Base-by-base conservation (phyloP, 2,113 vertebrate species). In the Sialia sialis region DNA sequence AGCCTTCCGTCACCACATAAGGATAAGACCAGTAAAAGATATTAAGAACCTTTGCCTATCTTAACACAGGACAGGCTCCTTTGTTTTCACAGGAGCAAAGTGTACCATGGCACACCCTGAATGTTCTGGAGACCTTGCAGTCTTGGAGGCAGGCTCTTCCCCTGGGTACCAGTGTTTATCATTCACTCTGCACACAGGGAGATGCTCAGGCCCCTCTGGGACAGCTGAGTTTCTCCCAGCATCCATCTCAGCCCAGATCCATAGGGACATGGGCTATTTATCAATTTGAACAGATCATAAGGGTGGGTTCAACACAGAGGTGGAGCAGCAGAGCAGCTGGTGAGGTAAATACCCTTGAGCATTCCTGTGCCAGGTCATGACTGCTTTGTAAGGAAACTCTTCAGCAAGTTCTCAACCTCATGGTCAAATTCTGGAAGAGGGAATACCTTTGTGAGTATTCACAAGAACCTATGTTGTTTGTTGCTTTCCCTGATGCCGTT, bases 201-300 rank as follows among this genome's bases (percentile, higher is more conserved):
- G n/a, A 68, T 7, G 18, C 38, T 91, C 54, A 79, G 64, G 13
- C 15, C 7, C 26, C 77, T 87, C 46, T 1, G 7, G 70, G 26
- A 62, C 6, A 69, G 14, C 12, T 1, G 1, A 39, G 15, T 51
- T 44, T 81, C 63, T 92, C 75, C 59, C 79, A 90, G 75, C 68
- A 90, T 83, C 72, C 55, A 8, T 76, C 34, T 80, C 85, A 74
- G 59, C 58, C 6, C 52, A 83, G 44, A 52, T 73, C 92, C 59
- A 43, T 10, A 30, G 92, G 84, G 78, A 89, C 10, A 12, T 5
- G 55, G 22, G 29, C 58, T 92, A 51, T 90, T 96, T 90, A 79
- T 83, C 0, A 0, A 13, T 34, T 41, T 63, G 59, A 80, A 32
- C 26, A 41, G 23, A 4, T n/a, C 59, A 74, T 38, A 49, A 8